These are phyloP conservation scores for Mus spretus DNA, from an alignment of 2,797 vertebrate species.

Conservation along the genomic window DNA sequence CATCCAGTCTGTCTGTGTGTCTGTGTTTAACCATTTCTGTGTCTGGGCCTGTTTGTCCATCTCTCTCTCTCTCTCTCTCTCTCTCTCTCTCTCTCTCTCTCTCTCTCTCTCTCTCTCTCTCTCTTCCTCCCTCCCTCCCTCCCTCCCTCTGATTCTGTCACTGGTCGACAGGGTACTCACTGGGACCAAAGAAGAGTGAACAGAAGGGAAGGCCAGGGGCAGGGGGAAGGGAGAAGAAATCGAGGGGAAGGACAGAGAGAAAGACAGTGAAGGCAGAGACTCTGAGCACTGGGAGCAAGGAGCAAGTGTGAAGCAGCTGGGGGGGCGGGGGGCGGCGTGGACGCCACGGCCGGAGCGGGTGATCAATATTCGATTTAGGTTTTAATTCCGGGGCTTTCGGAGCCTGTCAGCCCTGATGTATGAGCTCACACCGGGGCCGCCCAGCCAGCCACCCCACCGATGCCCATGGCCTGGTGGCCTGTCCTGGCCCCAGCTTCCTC, in stretches of 20 bases:
- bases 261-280: background rate
- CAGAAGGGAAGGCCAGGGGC: slow-evolving; percentile 87
- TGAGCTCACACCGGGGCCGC: slow-evolving; percentile 97
- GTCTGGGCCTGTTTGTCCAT: background rate
- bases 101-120: background rate
- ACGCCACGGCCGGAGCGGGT: slow-evolving; percentile 93
- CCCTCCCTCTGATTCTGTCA: slow-evolving; percentile 31
- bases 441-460: slow-evolving; percentile 91
- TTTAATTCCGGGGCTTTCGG: slow-evolving; percentile 99
- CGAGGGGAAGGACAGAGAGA: slow-evolving; percentile 72
- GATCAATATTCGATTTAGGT: slow-evolving; percentile 99
- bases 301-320: slow-evolving; percentile 65
- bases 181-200: slow-evolving; percentile 42
- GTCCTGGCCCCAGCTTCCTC: slow-evolving; percentile 71
- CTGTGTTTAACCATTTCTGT: background rate
- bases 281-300: slow-evolving; percentile 73
- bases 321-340: slow-evolving; percentile 87
- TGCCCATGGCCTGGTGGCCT: slow-evolving; percentile 84
- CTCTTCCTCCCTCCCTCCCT: background rate
- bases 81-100: background rate
- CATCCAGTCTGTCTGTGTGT: background rate
- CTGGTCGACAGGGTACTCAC: background rate
- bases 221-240: slow-evolving; percentile 59
- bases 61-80: background rate
- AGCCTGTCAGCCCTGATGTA: slow-evolving; percentile 99